phyloP scores from a whole-genome alignment of 2,113 vertebrate species.

The Plotosus lineatus region DNA sequence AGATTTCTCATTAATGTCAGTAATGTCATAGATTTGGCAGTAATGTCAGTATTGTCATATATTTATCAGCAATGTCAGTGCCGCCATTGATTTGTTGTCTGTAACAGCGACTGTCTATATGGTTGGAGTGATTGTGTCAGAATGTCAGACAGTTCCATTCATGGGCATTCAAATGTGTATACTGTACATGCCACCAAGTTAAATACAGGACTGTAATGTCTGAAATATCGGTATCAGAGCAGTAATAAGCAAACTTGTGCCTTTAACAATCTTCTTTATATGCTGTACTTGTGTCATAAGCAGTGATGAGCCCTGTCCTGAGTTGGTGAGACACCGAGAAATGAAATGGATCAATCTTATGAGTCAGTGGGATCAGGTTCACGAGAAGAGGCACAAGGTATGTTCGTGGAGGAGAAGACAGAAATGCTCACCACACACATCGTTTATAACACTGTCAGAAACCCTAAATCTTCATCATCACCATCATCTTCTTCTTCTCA shows the following conservation, averaged over 20 bases:
- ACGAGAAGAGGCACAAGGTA: slow-evolving; percentile 79
- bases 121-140: neutral
- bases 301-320: slow-evolving; percentile 70
- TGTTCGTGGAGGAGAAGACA: neutral
- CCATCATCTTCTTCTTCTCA: neutral
- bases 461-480: neutral
- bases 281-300: slow-evolving; percentile 45
- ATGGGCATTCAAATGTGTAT: neutral
- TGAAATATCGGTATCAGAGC: neutral
- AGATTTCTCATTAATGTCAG: neutral
- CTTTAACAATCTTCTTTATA: neutral
- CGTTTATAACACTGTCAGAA: neutral
- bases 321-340: slow-evolving; percentile 82
- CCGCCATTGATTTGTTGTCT: too few relatives aligned
- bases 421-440: neutral
- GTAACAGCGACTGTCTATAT: neutral
- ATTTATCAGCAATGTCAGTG: too few relatives aligned
- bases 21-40: neutral
- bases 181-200: neutral
- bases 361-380: slow-evolving; percentile 78
- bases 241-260: neutral
- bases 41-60: too few relatives aligned
- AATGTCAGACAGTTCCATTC: neutral
- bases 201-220: neutral
- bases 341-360: slow-evolving; percentile 86